Conservation (phyloP, 2,888 invertebrate genomes). For the Amiota communis region DNA sequence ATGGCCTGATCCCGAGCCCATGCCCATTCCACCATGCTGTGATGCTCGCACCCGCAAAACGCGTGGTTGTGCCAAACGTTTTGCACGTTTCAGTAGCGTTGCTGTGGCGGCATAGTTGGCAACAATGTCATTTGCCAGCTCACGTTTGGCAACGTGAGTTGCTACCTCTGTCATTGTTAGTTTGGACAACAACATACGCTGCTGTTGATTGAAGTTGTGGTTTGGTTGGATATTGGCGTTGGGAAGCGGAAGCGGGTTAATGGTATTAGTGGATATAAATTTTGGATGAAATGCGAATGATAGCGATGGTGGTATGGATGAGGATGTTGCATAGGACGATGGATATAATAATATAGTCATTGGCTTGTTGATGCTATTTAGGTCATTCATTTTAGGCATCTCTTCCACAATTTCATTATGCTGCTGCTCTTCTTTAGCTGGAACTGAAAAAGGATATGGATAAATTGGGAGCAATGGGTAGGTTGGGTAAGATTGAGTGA, state of each 20-base stretch:
- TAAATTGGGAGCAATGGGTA: background rate
- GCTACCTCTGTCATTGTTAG: constrained; percentile 41
- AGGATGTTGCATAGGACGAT: background rate
- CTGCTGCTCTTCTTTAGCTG: background rate
- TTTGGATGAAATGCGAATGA: no score
- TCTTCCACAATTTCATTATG: background rate
- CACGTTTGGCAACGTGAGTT: constrained; percentile 18
- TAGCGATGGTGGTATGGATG: background rate
- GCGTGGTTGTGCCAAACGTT: constrained; percentile 75
- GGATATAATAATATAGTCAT: background rate
- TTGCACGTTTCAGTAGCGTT: constrained; percentile 66
- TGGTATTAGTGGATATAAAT: background rate
- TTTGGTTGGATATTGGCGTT: background rate
- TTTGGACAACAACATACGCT: background rate
- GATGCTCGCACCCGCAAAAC: constrained; percentile 77
- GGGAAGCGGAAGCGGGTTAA: background rate
- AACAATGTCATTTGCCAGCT: constrained; percentile 35
- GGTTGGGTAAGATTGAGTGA: background rate
- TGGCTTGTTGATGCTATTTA: background rate
- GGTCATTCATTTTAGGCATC: background rate
- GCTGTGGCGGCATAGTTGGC: constrained; percentile 22
- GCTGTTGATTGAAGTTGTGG: background rate
- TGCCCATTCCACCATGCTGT: constrained; percentile 67
- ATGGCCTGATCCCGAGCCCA: constrained; percentile 68
- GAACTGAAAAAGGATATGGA: background rate